These are phyloP conservation scores for Dimorphilus gyrociliatus DNA, from an alignment of 2,888 invertebrate species.

Conservation along the genomic window DNA sequence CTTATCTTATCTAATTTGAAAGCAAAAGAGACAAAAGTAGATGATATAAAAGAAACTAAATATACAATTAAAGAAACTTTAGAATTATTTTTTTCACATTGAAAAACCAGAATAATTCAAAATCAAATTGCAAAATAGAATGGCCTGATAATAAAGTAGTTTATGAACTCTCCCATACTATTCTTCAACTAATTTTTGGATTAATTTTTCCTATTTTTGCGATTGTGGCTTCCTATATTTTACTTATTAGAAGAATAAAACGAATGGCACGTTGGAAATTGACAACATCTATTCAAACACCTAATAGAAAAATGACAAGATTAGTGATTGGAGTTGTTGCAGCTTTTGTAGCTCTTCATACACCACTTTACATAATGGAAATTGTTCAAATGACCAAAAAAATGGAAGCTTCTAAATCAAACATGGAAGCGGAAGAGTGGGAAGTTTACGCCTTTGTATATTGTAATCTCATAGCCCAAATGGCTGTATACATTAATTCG, in stretches of 20 bases:
- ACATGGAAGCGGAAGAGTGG: background rate
- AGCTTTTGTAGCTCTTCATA: slow-evolving; percentile 8
- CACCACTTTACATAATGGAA: slow-evolving; percentile 8
- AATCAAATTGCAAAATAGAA: too few species aligned
- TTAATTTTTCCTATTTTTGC: slow-evolving; percentile 6
- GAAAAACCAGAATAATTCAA: too few species aligned
- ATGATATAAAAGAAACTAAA: too few species aligned
- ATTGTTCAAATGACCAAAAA: slow-evolving; percentile 6
- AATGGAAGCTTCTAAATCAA: slow-evolving; percentile 2
- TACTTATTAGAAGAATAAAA: slow-evolving; percentile 4
- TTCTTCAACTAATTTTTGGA: too few species aligned
- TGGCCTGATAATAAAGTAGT: too few species aligned
- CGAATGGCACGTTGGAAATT: too few species aligned
- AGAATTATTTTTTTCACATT: too few species aligned
- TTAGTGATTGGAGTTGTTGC: slow-evolving; percentile 9
- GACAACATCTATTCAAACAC: background rate
- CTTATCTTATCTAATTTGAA: too few species aligned
- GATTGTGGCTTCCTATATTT: slow-evolving; percentile 5
- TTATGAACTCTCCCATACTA: too few species aligned
- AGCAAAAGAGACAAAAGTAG: too few species aligned
- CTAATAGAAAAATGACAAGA: slow-evolving; percentile 7
- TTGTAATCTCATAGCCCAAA: slow-evolving; percentile 5
- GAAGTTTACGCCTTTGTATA: slow-evolving; percentile 4
- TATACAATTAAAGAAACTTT: too few species aligned
- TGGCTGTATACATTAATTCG: slow-evolving; percentile 8